Evolutionary conservation across 2,888 invertebrate species (phyloP), one percentile per base, ranked within the genome.

Genomic region (Nyleta sp.): DNA sequence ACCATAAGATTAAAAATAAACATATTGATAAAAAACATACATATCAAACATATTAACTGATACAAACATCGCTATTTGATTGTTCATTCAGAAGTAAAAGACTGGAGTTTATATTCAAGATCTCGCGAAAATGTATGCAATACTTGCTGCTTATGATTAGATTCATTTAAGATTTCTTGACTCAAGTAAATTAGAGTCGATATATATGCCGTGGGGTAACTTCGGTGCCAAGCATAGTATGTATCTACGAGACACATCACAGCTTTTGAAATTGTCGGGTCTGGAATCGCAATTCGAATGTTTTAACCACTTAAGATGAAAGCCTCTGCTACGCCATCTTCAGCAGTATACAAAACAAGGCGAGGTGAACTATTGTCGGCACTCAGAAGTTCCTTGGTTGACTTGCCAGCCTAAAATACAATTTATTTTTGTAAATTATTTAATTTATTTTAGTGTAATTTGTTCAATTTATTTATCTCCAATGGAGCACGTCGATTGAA

Each of bases 141-240:
- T 20, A 17, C 46, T 22, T 22, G 2, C n/a, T 62, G 55, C 10
- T 72, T 72, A 6, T 55, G 44, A 18, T 24, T 28, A 17, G 6
- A n/a, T n/a, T 62, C 55, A 6, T 38, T 15, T 22, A 72, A 53
- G 38, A 72, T 55, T 20, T 72, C 72, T 18, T 62, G 48, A 6
- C 38, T 31, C 0, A 62, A 20, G 24, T 44, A 72, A 10, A 33
- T 24, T 7, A 72, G n/a, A 2, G 62, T 55, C 10, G 60, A 60
- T 2, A 22, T 0, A 33, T 72, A 72, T 0, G 62, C 72, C 1
- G 40, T 33, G 17, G 72, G 72, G 24, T 62, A 72, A 17, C 24
- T 55, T 18, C 50, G 38, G 7, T 55, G 18, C 72, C 72, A 72
- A 8, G 28, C 31, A n/a, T 38, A 72, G 10, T 62, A 72, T 2